Conservation (phyloP, 2,888 invertebrate genomes). For the Philopedon plagiatum region DNA sequence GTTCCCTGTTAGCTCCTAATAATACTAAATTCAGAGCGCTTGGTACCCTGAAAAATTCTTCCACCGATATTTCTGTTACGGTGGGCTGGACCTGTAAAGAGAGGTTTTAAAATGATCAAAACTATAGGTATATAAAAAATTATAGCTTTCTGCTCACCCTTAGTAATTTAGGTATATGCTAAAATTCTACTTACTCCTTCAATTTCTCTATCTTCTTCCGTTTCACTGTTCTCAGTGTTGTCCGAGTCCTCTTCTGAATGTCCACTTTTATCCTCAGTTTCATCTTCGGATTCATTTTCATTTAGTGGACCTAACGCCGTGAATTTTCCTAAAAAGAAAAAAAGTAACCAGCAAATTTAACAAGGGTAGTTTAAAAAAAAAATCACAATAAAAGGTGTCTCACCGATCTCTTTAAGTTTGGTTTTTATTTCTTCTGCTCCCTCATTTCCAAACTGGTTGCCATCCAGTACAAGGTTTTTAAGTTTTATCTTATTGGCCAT, state of each 20-base stretch:
- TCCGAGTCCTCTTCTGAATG: slow-evolving; percentile 53
- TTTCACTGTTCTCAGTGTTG: slow-evolving; percentile 28
- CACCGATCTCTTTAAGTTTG: slow-evolving; percentile 68
- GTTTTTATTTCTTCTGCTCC: slow-evolving; percentile 67
- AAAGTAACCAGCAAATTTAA: not conserved
- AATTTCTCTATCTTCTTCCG: slow-evolving; percentile 21
- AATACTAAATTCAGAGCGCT: slow-evolving; percentile 69
- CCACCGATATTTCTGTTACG: slow-evolving; percentile 60
- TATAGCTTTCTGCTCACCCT: slow-evolving; percentile 2
- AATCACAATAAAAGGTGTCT: too few species aligned
- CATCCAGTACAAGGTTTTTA: slow-evolving; percentile 73
- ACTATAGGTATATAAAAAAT: not conserved
- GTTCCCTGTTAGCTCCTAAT: slow-evolving; percentile 66
- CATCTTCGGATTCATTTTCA: slow-evolving; percentile 71
- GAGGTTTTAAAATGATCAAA: too few species aligned
- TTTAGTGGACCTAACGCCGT: slow-evolving; percentile 70
- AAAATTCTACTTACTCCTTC: slow-evolving; percentile 66
- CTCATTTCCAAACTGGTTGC: slow-evolving; percentile 75
- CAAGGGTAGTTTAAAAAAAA: too few species aligned
- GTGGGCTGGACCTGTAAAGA: slow-evolving; percentile 13
- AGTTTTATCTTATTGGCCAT: slow-evolving; percentile 74
- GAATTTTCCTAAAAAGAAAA: slow-evolving; percentile 62
- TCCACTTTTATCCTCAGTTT: slow-evolving; percentile 55
- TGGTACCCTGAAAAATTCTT: slow-evolving; percentile 70
- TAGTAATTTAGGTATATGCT: too few species aligned